A percentile compares a stretch with the other conserved stretches of the same genome.
These are phyloP conservation scores for Diaphora mendica DNA, from an alignment of 2,888 invertebrate species.

Conservation along the genomic window DNA sequence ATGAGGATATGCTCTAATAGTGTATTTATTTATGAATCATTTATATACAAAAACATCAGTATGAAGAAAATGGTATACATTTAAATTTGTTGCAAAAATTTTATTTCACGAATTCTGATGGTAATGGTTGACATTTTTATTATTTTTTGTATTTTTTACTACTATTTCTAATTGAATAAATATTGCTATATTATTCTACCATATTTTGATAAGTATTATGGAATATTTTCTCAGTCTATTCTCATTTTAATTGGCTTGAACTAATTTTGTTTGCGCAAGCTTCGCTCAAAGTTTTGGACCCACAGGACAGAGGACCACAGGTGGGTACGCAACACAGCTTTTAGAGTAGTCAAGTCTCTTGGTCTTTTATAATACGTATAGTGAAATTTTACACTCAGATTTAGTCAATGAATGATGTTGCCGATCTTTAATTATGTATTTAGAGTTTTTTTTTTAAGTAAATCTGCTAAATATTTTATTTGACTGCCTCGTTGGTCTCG, in stretches of 20 bases:
- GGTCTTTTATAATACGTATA: conserved; percentile 8
- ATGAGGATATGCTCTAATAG: conserved; percentile 43
- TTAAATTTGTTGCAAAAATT: neutral
- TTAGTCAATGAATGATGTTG: neutral
- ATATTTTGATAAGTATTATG: neutral
- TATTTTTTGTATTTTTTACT: neutral
- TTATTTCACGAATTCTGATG: neutral
- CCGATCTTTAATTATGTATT: neutral
- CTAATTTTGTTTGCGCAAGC: conserved; percentile 85
- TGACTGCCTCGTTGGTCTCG: too few relatives aligned
- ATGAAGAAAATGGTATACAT: neutral
- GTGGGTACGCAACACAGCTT: conserved; percentile 75
- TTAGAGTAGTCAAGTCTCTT: conserved; percentile 39
- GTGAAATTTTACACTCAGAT: neutral
- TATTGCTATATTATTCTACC: neutral
- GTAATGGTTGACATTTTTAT: neutral
- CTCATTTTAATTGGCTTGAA: conserved; percentile 85
- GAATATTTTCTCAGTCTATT: conserved; percentile 52
- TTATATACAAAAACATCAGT: neutral
- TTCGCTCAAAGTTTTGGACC: conserved; percentile 82
- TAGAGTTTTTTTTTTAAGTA: neutral
- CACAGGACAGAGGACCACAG: conserved; percentile 79
- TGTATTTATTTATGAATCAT: neutral
- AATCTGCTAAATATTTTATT: too few relatives aligned
- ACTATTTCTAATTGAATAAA: neutral